Percentiles rank a stretch among this genome's conserved stretches.
Conservation (phyloP, 2,888 invertebrate species). For the Agrotis exclamationis region DNA sequence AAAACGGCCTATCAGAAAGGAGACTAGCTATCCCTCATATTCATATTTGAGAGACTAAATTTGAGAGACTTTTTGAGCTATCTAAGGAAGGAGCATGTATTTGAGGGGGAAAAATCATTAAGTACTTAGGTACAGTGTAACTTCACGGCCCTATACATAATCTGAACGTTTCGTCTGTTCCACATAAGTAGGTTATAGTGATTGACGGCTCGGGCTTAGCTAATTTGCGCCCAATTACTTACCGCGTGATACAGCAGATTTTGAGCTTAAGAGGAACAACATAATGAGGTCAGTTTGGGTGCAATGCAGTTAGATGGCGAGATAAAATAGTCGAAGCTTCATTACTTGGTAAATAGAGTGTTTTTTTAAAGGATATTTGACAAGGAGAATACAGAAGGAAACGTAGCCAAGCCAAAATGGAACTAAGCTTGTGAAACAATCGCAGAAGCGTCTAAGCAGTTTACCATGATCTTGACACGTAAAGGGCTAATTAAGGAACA, state of each 20-base stretch:
- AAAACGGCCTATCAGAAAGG: too few species aligned
- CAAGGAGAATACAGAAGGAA: background rate
- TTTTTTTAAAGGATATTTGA: constrained; percentile 1
- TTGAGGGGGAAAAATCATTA: too few species aligned
- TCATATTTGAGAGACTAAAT: too few species aligned
- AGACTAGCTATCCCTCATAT: too few species aligned
- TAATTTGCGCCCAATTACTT: constrained; percentile 85
- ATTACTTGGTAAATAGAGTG: constrained; percentile 29
- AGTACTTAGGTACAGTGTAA: background rate
- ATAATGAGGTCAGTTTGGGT: constrained; percentile 68
- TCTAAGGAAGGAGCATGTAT: too few species aligned
- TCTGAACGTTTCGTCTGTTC: constrained; percentile 30
- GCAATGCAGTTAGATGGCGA: constrained; percentile 64
- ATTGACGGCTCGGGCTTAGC: constrained; percentile 79
- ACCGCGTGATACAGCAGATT: constrained; percentile 76
- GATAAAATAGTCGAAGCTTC: constrained; percentile 53
- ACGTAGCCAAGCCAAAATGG: background rate
- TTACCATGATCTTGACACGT: too few species aligned
- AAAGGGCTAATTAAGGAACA: too few species aligned
- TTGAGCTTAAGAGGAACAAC: constrained; percentile 65
- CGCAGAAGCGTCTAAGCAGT: too few species aligned
- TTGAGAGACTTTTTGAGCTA: too few species aligned
- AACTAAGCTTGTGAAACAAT: too few species aligned
- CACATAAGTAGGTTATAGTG: constrained; percentile 66
- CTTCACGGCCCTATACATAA: constrained; percentile 1